A percentile compares a stretch with the other conserved stretches of the same genome.
Conservation (phyloP, 2,113 vertebrate genomes). For the Symphodus melops region DNA sequence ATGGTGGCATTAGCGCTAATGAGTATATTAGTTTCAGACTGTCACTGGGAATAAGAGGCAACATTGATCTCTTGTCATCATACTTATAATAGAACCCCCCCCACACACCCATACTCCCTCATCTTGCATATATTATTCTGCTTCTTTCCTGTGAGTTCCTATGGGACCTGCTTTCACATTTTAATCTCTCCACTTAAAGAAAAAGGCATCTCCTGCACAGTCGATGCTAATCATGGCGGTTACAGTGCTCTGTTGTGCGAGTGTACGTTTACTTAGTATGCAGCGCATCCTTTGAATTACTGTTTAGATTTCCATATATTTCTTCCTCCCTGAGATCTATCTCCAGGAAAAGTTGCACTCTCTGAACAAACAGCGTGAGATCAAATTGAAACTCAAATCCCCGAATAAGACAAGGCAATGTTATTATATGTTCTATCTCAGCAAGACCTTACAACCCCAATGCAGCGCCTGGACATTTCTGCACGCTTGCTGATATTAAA, state of each 20-base stretch:
- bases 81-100: conserved; percentile 52
- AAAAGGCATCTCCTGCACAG: conserved; percentile 30
- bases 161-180: conserved; percentile 62
- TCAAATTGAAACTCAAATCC: conserved; percentile 50
- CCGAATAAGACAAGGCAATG: conserved; percentile 48
- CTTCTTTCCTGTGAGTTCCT: conserved; percentile 26
- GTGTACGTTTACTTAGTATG: conserved; percentile 54
- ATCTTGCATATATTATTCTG: conserved; percentile 50
- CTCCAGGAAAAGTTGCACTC: conserved; percentile 28
- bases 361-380: conserved; percentile 34
- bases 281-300: conserved; percentile 36
- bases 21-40: conserved; percentile 74
- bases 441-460: conserved; percentile 17
- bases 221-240: conserved; percentile 49
- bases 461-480: conserved; percentile 30
- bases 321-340: conserved; percentile 3
- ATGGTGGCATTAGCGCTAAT: conserved; percentile 68
- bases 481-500: conserved; percentile 42
- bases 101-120: background rate
- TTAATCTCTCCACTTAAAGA: conserved; percentile 61
- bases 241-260: conserved; percentile 15
- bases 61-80: conserved; percentile 75
- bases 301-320: conserved; percentile 55
- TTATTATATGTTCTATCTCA: conserved; percentile 35
- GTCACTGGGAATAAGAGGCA: conserved; percentile 68